Evolutionary conservation across 2,113 vertebrate genomes (phyloP).

Genomic region (Puffinus mauretanicus): DNA sequence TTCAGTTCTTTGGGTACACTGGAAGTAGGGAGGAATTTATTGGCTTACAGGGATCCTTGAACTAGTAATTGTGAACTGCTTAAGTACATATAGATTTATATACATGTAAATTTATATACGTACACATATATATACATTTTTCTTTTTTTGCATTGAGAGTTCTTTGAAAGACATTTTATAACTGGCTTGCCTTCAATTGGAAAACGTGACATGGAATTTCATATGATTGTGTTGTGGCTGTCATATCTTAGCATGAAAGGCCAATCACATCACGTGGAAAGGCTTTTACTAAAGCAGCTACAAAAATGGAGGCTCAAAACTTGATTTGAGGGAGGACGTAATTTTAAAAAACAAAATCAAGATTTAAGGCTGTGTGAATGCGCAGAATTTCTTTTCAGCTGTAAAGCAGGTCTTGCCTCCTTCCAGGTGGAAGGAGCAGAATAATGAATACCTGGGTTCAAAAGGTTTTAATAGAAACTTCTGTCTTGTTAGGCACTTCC

Average conservation of each 20-base stretch:
- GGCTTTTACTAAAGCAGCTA: background rate
- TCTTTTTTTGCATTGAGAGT: background rate
- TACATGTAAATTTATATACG: rapidly evolving
- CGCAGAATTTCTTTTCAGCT: background rate
- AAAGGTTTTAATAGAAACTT: background rate
- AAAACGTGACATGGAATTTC: background rate
- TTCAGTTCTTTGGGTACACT: background rate
- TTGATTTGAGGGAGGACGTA: background rate
- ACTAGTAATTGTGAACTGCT: background rate
- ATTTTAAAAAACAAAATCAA: background rate
- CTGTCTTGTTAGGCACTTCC: background rate
- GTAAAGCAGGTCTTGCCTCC: background rate
- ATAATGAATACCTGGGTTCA: background rate
- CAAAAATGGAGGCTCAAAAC: background rate
- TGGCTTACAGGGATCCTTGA: background rate
- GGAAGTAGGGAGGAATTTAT: background rate
- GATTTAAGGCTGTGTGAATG: background rate
- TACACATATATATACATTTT: background rate
- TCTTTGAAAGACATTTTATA: background rate
- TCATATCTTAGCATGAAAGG: background rate
- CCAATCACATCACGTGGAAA: background rate
- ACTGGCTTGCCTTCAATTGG: background rate
- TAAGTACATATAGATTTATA: background rate
- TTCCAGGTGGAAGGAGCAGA: background rate
- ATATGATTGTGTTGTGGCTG: background rate